These are phyloP conservation scores for Oxyura jamaicensis DNA, from an alignment of 2,113 vertebrate genomes.

Conservation along the genomic window DNA sequence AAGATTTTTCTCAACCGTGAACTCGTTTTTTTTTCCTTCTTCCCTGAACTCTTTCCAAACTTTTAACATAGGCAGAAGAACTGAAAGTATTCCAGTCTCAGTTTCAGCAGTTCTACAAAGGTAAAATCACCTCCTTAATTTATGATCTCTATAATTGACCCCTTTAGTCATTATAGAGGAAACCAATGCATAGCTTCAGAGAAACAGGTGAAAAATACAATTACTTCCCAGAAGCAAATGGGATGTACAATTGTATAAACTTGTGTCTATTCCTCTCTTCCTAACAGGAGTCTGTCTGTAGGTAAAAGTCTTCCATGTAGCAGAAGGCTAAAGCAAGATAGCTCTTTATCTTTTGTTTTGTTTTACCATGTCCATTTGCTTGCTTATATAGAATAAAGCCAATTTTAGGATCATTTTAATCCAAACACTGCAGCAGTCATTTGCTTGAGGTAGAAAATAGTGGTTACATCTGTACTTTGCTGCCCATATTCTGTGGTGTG, in stretches of 20 bases:
- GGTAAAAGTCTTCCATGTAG: not conserved
- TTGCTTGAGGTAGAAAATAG: not conserved
- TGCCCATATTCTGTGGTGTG: not conserved
- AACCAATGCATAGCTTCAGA: not conserved
- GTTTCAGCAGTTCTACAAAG: not conserved
- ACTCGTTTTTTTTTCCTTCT: not conserved
- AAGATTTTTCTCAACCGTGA: not conserved
- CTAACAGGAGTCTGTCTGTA: not conserved
- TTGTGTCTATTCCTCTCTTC: not conserved
- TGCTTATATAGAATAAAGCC: not conserved
- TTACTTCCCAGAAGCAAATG: not conserved
- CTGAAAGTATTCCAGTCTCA: not conserved
- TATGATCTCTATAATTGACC: not conserved
- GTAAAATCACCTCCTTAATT: not conserved
- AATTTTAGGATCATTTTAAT: not conserved
- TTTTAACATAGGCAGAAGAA: not conserved
- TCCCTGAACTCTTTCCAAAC: not conserved
- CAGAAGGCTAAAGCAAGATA: not conserved
- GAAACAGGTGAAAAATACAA: not conserved
- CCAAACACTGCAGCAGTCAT: not conserved
- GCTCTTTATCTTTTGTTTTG: not conserved
- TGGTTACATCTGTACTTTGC: not conserved
- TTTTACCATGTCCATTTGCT: not conserved
- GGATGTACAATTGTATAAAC: not conserved
- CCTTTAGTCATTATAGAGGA: not conserved